These are phyloP conservation scores for Heliothis virescens DNA, from an alignment of 1,140 invertebrate genomes.

Conservation along the genomic window DNA sequence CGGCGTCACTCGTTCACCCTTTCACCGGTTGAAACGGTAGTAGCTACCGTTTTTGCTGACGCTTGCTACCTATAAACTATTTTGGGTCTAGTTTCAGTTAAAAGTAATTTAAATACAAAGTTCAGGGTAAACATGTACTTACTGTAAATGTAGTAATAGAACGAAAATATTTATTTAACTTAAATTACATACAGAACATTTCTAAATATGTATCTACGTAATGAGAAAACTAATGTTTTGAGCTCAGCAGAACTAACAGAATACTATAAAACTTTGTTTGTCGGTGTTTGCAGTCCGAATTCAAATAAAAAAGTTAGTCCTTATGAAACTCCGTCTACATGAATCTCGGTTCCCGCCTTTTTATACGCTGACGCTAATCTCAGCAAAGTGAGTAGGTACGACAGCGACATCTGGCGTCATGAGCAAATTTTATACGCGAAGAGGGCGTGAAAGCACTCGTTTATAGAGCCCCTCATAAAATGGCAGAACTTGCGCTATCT, in stretches of 20 bases:
- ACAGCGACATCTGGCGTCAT: slow-evolving; percentile 1
- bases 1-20: slow-evolving; percentile 17
- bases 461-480: background rate
- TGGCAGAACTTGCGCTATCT: background rate
- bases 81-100: background rate
- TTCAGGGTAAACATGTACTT: background rate
- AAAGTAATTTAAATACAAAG: background rate
- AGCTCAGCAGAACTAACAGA: no score
- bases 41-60: slow-evolving; percentile 9
- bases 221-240: no score
- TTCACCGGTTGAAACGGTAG: slow-evolving; percentile 16
- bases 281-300: no score
- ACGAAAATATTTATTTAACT: background rate
- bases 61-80: background rate
- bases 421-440: no score
- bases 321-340: background rate
- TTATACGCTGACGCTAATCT: background rate
- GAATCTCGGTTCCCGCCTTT: background rate
- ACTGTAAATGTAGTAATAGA: background rate
- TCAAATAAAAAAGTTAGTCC: no score
- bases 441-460: background rate
- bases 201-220: no score
- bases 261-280: no score
- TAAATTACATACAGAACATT: background rate
- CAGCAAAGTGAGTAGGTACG: background rate